Evolutionary conservation across 2,113 vertebrate genomes (phyloP).

Genomic region (cattle (Bos taurus)): ARS-UCD2.0 NC_037335.1:2905001-2905500

Average conservation of each 20-base stretch:
- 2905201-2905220: not conserved
- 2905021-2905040: not conserved
- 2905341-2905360: not conserved
- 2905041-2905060: accelerated
- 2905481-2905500: not conserved
- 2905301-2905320: not conserved
- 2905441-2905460: not conserved
- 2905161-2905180: not conserved
- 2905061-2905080: not conserved
- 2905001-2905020: not conserved
- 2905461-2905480: not conserved
- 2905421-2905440: not conserved
- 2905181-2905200: not conserved
- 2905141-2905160: not conserved
- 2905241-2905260: not conserved
- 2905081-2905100: not conserved
- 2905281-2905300: not conserved
- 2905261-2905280: not conserved
- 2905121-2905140: not conserved
- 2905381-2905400: not conserved
- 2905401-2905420: not conserved
- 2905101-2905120: not conserved
- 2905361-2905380: not conserved
- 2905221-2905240: not conserved
- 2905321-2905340: not conserved